These are phyloP conservation scores for Pristionchus fissidentatus DNA, from an alignment of 2,888 invertebrate genomes.

Conservation along the genomic window DNA sequence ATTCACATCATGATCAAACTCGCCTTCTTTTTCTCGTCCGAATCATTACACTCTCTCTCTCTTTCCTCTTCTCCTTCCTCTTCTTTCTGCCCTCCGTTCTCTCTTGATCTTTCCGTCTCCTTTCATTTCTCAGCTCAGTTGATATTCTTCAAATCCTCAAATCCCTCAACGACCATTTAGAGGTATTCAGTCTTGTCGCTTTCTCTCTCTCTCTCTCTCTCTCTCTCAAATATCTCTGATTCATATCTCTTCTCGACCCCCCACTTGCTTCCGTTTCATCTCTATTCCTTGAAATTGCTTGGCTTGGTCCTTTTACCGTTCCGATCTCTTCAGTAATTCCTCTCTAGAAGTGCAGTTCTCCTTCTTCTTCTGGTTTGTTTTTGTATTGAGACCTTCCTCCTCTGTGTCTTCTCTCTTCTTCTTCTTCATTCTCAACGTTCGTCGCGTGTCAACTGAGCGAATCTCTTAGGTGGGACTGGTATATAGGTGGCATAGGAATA, in stretches of 20 bases:
- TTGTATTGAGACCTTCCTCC: neutral
- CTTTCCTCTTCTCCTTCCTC: neutral
- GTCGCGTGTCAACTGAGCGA: conserved; percentile 19
- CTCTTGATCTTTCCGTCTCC: conserved; percentile 16
- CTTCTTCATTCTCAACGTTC: conserved; percentile 22
- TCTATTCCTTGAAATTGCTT: neutral
- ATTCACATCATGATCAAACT: conserved; percentile 8
- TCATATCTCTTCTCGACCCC: neutral
- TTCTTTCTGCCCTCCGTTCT: conserved; percentile 13
- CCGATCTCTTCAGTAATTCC: neutral
- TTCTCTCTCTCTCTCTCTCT: neutral
- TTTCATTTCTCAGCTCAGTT: conserved; percentile 12
- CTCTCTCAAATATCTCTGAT: neutral
- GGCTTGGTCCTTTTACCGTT: neutral
- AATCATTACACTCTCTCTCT: conserved; percentile 24
- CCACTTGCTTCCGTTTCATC: neutral
- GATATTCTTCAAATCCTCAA: conserved; percentile 9
- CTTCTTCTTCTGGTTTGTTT: conserved; percentile 1
- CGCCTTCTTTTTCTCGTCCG: conserved; percentile 37
- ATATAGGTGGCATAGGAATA: conserved; percentile 3
- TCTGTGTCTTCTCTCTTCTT: neutral
- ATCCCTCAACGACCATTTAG: conserved; percentile 43
- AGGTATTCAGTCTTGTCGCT: neutral
- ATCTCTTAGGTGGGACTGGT: conserved; percentile 40
- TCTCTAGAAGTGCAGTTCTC: conserved; percentile 9